Evolutionary conservation across 2,113 vertebrate species (phyloP).

Genomic region (Riparia riparia): DNA sequence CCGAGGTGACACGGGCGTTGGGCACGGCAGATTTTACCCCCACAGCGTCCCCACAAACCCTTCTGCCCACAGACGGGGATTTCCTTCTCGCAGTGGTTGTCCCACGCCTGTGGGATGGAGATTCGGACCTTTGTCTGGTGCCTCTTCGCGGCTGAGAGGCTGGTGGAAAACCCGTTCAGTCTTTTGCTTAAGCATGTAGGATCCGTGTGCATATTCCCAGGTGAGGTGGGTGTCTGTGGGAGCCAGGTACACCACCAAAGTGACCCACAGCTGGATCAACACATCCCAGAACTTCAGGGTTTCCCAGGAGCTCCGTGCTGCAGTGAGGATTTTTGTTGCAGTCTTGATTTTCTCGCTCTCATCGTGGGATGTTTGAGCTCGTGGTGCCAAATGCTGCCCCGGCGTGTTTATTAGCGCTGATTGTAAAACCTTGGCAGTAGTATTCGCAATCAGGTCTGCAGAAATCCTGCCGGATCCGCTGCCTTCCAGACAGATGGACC

Average conservation of each 20-base stretch:
- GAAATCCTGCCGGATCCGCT: not conserved
- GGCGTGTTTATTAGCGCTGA: slow-evolving; percentile 25
- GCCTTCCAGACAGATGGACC: slow-evolving; percentile 41
- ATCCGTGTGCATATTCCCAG: not conserved
- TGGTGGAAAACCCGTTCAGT: not conserved
- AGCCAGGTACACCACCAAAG: not conserved
- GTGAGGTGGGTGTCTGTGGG: accelerated
- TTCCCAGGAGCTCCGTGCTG: not conserved
- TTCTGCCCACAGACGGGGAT: accelerated
- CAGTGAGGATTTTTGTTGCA: not conserved
- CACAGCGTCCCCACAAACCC: accelerated
- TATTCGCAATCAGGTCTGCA: not conserved
- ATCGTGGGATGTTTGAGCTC: not conserved
- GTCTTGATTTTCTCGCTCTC: not conserved
- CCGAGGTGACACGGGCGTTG: not conserved
- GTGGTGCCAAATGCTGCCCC: not conserved
- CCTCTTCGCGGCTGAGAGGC: not conserved
- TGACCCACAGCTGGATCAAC: not conserved
- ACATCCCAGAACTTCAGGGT: not conserved
- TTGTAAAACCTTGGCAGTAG: slow-evolving; percentile 43
- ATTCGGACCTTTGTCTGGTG: accelerated
- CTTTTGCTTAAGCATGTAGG: not conserved
- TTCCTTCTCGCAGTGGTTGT: accelerated
- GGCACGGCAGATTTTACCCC: accelerated
- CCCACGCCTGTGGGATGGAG: accelerated